Conservation (phyloP, 1,140 invertebrate species). For the Zaprionus tsacasi region DNA sequence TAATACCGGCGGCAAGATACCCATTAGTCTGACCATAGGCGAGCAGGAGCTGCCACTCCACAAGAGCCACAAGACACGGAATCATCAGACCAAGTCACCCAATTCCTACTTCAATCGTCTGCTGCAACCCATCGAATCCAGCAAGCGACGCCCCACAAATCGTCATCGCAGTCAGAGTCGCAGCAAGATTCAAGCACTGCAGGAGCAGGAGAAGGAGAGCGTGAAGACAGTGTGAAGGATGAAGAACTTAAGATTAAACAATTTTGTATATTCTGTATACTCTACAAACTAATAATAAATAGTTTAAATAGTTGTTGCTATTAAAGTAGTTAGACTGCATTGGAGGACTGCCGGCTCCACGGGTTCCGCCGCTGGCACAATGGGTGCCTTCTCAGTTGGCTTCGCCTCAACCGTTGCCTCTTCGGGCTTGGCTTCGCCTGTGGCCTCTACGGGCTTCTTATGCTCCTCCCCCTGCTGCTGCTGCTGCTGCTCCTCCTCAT, state of each 20-base stretch:
- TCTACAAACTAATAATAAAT: conserved; percentile 69
- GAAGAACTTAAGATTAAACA: neutral
- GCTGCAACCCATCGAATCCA: conserved; percentile 51
- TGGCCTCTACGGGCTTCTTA: conserved; percentile 53
- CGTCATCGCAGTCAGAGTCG: conserved; percentile 65
- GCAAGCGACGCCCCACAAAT: conserved; percentile 57
- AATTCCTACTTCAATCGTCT: conserved; percentile 68
- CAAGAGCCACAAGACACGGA: conserved; percentile 17
- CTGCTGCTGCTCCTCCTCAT: neutral
- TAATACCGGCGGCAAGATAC: conserved; percentile 52
- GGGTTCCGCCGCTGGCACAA: conserved; percentile 7
- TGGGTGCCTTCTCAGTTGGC: neutral
- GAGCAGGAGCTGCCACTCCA: conserved; percentile 54
- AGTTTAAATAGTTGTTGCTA: conserved; percentile 22
- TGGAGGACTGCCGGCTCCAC: conserved; percentile 25
- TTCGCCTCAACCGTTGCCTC: neutral
- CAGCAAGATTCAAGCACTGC: conserved; percentile 53
- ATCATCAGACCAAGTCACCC: conserved; percentile 51
- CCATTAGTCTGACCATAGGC: conserved; percentile 58
- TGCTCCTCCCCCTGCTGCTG: conserved; percentile 14
- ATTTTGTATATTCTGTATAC: conserved; percentile 16
- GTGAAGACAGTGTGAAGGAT: neutral
- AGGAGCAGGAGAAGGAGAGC: conserved; percentile 26
- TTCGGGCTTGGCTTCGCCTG: conserved; percentile 11
- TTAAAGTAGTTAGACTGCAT: conserved; percentile 50